A percentile compares a stretch with the other conserved stretches of the same genome.
phyloP scores from a whole-genome alignment of 2,113 vertebrate species.

The Psammodynastes pulverulentus region DNA sequence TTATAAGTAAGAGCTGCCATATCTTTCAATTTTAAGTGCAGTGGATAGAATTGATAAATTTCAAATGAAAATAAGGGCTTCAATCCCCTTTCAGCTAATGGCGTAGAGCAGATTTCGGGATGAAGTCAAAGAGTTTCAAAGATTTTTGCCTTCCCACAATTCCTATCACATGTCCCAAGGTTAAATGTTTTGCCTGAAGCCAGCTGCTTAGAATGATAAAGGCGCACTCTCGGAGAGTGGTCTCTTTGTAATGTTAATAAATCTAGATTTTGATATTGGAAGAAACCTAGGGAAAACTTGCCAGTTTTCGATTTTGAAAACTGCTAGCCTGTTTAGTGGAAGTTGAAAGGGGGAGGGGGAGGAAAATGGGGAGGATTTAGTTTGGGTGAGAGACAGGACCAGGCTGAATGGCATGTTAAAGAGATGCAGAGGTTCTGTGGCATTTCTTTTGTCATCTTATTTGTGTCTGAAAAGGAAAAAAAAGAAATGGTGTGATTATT shows the following conservation, averaged over 20 bases:
- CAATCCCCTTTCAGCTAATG: conserved; percentile 57
- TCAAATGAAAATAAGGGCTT: conserved; percentile 63
- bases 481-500: conserved; percentile 56
- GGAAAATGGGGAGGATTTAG: conserved; percentile 57
- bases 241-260: conserved; percentile 84
- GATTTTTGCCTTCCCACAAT: conserved; percentile 67
- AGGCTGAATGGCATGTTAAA: conserved; percentile 64
- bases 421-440: conserved; percentile 30
- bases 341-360: neutral
- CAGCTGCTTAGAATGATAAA: conserved; percentile 79
- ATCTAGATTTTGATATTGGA: conserved; percentile 75
- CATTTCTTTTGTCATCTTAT: conserved; percentile 49
- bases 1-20: conserved; percentile 49
- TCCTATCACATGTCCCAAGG: conserved; percentile 78
- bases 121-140: conserved; percentile 68
- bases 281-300: conserved; percentile 74
- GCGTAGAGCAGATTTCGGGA: conserved; percentile 57
- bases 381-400: conserved; percentile 61
- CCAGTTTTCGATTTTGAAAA: conserved; percentile 57
- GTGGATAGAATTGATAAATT: conserved; percentile 66
- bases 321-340: neutral
- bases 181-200: conserved; percentile 75
- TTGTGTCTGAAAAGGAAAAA: conserved; percentile 53
- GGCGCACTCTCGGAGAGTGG: conserved; percentile 72
- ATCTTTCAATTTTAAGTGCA: conserved; percentile 47